A percentile compares a stretch with the other conserved stretches of the same genome.
Evolutionary conservation across 2,888 invertebrate species (phyloP).

Genomic region (Graphium colonna): DNA sequence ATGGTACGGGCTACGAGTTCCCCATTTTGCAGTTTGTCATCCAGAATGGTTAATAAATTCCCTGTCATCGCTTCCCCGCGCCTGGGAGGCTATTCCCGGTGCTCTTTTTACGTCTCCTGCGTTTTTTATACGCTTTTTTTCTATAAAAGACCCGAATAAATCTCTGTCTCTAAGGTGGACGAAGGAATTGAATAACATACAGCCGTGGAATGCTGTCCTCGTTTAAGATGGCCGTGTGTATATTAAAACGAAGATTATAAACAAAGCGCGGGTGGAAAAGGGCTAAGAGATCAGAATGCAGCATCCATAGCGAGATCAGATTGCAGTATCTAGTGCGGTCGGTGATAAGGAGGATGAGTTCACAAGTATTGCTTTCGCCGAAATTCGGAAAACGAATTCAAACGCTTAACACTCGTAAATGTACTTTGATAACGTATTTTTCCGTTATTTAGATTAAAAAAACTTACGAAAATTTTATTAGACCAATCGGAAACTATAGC

Average conservation of each 20-base stretch:
- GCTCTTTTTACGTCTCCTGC: slow-evolving; percentile 28
- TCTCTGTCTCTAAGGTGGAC: slow-evolving; percentile 29
- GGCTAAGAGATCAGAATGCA: not conserved
- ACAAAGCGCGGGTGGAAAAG: not conserved
- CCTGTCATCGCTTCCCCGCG: slow-evolving; percentile 63
- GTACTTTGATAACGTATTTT: no score
- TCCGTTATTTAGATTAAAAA: no score
- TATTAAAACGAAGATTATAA: slow-evolving; percentile 7
- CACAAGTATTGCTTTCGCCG: no score
- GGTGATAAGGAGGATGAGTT: no score
- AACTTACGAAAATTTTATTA: no score
- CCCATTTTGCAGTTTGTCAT: slow-evolving; percentile 68
- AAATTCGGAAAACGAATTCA: no score
- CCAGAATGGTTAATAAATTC: slow-evolving; percentile 74
- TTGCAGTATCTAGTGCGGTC: no score
- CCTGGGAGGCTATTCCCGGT: slow-evolving; percentile 59
- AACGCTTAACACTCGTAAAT: no score
- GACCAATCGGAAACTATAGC: no score
- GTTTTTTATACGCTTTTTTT: slow-evolving; percentile 21
- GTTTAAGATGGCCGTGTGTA: slow-evolving; percentile 13
- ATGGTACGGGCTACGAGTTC: slow-evolving; percentile 36
- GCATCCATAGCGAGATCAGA: no score
- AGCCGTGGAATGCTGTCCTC: slow-evolving; percentile 16
- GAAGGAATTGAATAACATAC: slow-evolving; percentile 29
- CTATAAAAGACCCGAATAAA: slow-evolving; percentile 34